Evolutionary conservation across 2,888 invertebrate species (phyloP).

Genomic region (Ichneumoninae sp.): DNA sequence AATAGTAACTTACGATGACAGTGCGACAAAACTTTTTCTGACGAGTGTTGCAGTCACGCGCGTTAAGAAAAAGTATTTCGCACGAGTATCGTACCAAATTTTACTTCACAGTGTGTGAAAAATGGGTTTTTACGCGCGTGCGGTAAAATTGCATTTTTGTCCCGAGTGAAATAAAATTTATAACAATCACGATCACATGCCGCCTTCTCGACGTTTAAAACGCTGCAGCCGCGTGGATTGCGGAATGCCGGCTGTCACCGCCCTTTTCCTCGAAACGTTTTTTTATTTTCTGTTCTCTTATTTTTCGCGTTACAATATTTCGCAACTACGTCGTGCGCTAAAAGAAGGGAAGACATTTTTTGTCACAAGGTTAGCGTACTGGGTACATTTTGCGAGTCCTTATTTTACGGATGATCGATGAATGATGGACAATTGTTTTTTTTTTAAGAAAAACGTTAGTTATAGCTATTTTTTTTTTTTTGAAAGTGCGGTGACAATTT

Average conservation of each 20-base stretch:
- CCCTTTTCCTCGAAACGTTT: slow-evolving; percentile 52
- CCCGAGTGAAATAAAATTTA: no score
- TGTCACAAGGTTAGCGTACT: background rate
- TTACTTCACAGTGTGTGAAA: no score
- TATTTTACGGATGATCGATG: background rate
- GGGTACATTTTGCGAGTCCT: background rate
- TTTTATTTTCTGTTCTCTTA: background rate
- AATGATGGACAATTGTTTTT: background rate
- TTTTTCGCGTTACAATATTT: background rate
- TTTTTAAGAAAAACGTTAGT: no score
- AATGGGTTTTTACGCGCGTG: no score
- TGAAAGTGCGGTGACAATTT: background rate
- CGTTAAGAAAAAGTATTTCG: no score
- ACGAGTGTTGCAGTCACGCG: no score
- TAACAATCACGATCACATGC: slow-evolving; percentile 39
- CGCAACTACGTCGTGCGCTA: background rate
- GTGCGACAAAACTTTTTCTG: no score
- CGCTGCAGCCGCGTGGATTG: slow-evolving; percentile 65
- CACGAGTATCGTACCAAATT: no score
- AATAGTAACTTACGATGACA: no score
- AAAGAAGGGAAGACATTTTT: background rate
- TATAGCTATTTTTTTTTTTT: background rate
- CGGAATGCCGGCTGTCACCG: slow-evolving; percentile 66
- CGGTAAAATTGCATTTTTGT: no score
- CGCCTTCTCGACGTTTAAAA: slow-evolving; percentile 61